phyloP scores from a whole-genome alignment of 2,888 invertebrate genomes.

The Trichacis sp. region DNA sequence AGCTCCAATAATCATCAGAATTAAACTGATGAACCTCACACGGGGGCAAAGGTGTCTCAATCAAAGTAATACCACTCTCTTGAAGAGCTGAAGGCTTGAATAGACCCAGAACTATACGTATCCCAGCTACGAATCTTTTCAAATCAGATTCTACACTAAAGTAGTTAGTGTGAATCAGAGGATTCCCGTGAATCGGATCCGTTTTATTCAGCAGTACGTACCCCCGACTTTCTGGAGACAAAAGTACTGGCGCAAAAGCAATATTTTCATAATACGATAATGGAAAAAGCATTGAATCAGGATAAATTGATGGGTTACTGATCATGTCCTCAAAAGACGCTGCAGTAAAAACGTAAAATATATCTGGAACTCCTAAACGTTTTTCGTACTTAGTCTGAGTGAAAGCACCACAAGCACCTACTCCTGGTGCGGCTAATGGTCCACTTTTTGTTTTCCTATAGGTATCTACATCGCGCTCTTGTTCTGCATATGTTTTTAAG shows the following conservation, averaged over 20 bases:
- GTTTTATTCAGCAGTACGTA: constrained; percentile 34
- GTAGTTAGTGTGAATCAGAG: constrained; percentile 79
- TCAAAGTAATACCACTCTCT: too few species aligned
- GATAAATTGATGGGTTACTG: too few species aligned
- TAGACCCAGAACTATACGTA: too few species aligned
- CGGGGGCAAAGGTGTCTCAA: too few species aligned
- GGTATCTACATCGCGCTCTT: constrained; percentile 63
- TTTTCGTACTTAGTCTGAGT: constrained; percentile 73
- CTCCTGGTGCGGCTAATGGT: constrained; percentile 67
- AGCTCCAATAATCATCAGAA: too few species aligned
- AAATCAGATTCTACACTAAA: too few species aligned
- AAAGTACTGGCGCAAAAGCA: constrained; percentile 34
- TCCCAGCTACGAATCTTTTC: too few species aligned
- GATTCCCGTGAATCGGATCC: constrained; percentile 37
- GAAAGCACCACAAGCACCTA: constrained; percentile 74
- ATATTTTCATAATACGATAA: constrained; percentile 40
- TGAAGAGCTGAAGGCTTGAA: too few species aligned
- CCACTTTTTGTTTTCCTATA: constrained; percentile 72
- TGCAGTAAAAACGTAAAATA: constrained; percentile 77
- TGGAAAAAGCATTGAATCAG: constrained; percentile 71
- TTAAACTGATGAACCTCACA: too few species aligned
- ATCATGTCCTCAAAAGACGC: constrained; percentile 71
- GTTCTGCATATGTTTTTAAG: constrained; percentile 51
- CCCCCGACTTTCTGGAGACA: too few species aligned
- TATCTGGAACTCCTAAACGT: constrained; percentile 72